Evolutionary conservation across 2,888 invertebrate species (phyloP).

Genomic region (Ditula angustiorana): DNA sequence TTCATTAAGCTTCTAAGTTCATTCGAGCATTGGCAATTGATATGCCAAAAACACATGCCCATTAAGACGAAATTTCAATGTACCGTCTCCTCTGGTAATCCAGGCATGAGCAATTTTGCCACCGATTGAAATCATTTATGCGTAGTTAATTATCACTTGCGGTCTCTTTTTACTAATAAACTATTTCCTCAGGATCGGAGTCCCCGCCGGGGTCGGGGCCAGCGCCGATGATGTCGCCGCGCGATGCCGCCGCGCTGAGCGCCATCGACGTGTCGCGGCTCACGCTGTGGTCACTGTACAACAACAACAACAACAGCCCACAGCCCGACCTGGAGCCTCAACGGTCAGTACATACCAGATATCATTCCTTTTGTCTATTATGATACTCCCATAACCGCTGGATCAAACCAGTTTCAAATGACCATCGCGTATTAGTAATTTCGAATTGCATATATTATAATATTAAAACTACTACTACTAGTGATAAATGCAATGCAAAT

Average conservation of each 20-base stretch:
- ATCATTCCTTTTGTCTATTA: not conserved
- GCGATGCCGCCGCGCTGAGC: conserved; percentile 84
- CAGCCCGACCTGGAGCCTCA: conserved; percentile 81
- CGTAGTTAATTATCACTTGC: not conserved
- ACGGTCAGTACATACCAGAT: conserved; percentile 61
- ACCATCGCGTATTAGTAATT: too few species aligned
- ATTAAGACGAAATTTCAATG: too few species aligned
- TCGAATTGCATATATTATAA: not conserved
- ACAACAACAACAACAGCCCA: conserved; percentile 88
- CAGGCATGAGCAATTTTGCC: too few species aligned
- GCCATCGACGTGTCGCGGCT: conserved; percentile 92
- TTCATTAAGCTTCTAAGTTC: too few species aligned
- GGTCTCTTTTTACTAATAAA: not conserved
- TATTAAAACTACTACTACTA: too few species aligned
- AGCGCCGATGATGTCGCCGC: conserved; percentile 79
- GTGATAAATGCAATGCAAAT: not conserved
- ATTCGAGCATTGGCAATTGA: too few species aligned
- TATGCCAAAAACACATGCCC: too few species aligned
- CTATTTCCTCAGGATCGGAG: conserved; percentile 64
- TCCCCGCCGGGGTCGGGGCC: conserved; percentile 79
- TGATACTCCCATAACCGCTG: too few species aligned
- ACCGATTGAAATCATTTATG: too few species aligned
- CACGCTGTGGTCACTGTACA: conserved; percentile 93
- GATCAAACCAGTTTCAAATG: too few species aligned
- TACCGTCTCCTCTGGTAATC: too few species aligned